Base-by-base conservation (phyloP, 1,140 invertebrate species). In the Leptinotarsa defecta region DNA sequence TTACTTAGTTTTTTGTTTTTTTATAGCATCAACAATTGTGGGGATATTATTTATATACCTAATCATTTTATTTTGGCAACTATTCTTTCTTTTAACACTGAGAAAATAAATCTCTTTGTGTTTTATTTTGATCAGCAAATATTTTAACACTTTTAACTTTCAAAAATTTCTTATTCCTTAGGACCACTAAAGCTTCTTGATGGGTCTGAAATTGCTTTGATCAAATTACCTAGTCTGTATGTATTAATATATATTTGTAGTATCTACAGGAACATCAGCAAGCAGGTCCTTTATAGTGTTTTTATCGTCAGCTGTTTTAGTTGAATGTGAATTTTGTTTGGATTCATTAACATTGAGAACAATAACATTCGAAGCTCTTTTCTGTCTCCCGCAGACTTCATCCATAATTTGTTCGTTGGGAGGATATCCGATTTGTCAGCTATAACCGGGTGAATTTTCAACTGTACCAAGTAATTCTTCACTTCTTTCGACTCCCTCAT, bases 51-150 rank as follows among this genome's bases (percentile, higher is more conserved):
- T 65, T 4, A 65, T 24, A 65, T 65, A 65, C 6, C 1, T 24
- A 20, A 19, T 65, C 13, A 19, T 6, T 65, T 65, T 65, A 13
- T 65, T 65, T 19, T 19, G 15, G 19, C 20, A 20, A 4, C 63
- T 65, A 13, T 65, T 65, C 13, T 65, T 20, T 19, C 24, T 65
- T 65, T 19, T n/a, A 22, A 65, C 17, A 65, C 1, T 61, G 57
- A 65, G 5, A 20, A 17, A 65, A 65, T 65, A 65, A 4, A 24
- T n/a, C 49, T 52, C 49, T 57, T 1, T 52, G 4, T 15, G 49
- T n/a, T n/a, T 11, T 11, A 57, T n/a, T 65, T 19, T 65, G 63
- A 65, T 65, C 20, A 19, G 63, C 19, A 65, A 65, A 65, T 65
- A 65, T 65, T 65, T 65, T 2, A 19, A 65, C 63, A 65, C 4